Base-by-base conservation (phyloP, 2,113 vertebrate genomes). In the Dicaeum eximium region DNA sequence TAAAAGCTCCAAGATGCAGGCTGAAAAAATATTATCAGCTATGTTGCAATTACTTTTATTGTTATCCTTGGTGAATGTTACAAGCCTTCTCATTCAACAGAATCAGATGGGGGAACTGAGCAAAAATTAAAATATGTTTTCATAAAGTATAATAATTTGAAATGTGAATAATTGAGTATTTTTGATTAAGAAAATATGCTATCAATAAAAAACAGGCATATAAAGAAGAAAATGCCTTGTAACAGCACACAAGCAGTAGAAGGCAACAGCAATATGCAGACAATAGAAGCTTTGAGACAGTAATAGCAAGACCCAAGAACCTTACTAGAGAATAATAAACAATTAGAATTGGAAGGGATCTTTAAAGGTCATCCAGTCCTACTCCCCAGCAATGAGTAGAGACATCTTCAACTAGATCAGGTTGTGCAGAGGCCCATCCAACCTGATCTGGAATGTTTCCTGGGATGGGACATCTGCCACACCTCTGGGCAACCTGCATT, bases 61-160 rank as follows among this genome's bases (percentile, higher is more conserved):
- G 7, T 84, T 97, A 90, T 94, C 37, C 7, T 88, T 82, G 15
- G 42, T 89, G 42, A 95, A 81, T 62, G 3, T 90, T 94, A 78
- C 50, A 93, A 57, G 28, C 9, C 3, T 71, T 97, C 95, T 93
- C 31, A 93, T 95, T 96, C 71, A 89, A 87, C 27, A 58, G 69
- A 79, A 37, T 47, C 58, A 66, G 67, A 77, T 95, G 79, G 73
- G 73, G 85, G 81, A 79, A 72, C 21, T 48, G 9, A 89, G 44
- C 89, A 91, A 97, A 96, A 96, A 74, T 80, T 80, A 80, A 53
- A 73, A 77, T 73, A 95, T 77, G 94, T 96, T 97, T 95, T 48
- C 37, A 73, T 64, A 79, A 75, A 86, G 74, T 42, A 28, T 56
- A 80, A 86, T 84, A 7, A 61, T 48, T 79, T 84, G 40, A 75